Evolutionary conservation across 30 jellyfish, hydroid and myxozoan species (phyloP), one percentile per base, ranked within the genome.

Genomic region (Catostylus mosaicus): DNA sequence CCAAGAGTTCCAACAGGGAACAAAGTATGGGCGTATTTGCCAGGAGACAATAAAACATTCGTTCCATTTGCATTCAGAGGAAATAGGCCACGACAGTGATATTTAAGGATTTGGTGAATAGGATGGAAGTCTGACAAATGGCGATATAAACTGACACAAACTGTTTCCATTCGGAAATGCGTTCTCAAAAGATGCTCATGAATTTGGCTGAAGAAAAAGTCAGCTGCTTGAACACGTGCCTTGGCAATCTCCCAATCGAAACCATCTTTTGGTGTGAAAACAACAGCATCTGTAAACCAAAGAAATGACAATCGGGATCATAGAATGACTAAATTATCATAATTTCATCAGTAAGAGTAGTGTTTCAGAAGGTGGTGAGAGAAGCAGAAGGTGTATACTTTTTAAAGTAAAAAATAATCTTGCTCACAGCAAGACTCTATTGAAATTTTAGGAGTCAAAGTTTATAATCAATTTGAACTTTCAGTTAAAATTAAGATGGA

Each of bases 41-140:
- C 51, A 31, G 78, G 88, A 26, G 74, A 62, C 6, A 60, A 32
- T 11, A 73, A 46, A 0, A 26, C 37, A 14, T 45, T 34, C 22
- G 38, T 30, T 2, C 83, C 89, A 32, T 50, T 37, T 1, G 60
- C 46, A 64, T 46, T 59, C 3, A 65, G 72, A 26, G 83, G 75
- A 31, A 84, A 46, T 38, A 69, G 64, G 18, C 96, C 98, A n/a
- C 93, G 89, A 86, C 98, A 91, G 74, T 91, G 98, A 31, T 22
- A 81, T 64, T 46, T 31, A 78, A 91, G 67, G 46, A 91, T 30
- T 22, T 77, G 86, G 46, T 85, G 74, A 54, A 91, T 27, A 5
- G 98, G 98, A 63, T 91, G 98, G 23, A 7, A 22, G 14, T 67
- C 80, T 10, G 97, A 67, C 32, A 91, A 29, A 34, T 86, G 96